Percentiles rank a stretch among this genome's conserved stretches.
Evolutionary conservation across 53 echinoderm and acorn worm species (phyloP).

Genomic region (Luidia sarsii): DNA sequence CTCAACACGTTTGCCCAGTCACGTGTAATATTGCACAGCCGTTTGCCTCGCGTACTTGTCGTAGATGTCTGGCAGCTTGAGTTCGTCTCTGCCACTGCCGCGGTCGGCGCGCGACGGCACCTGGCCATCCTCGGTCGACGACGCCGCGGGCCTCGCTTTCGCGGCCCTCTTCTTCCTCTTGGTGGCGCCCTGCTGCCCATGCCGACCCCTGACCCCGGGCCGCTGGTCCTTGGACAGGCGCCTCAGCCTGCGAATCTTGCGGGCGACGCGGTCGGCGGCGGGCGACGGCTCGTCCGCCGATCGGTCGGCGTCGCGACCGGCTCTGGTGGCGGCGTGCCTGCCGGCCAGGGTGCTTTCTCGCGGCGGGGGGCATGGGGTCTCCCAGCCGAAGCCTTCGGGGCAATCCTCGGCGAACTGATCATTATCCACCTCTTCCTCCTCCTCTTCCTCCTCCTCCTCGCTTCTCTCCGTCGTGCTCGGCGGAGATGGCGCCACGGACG

Average conservation of each 20-base stretch:
- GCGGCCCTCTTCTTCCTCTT: slow-evolving; percentile 10
- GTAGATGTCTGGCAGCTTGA: slow-evolving; percentile 72
- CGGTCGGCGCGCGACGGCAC: slow-evolving; percentile 14
- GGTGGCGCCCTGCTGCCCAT: neutral
- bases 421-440: slow-evolving; percentile 4
- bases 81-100: neutral
- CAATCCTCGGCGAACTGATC: too few relatives aligned
- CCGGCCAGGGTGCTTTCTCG: slow-evolving; percentile 21
- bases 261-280: neutral
- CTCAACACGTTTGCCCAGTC: too few relatives aligned
- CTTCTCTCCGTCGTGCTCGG: neutral
- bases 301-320: neutral
- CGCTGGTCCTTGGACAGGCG: slow-evolving; percentile 6
- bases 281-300: too few relatives aligned
- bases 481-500: too few relatives aligned
- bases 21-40: neutral
- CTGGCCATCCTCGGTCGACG: slow-evolving; percentile 8
- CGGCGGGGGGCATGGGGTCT: slow-evolving; percentile 52
- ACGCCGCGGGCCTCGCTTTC: neutral
- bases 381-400: slow-evolving; percentile 25
- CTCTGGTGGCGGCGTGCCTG: neutral
- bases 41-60: slow-evolving; percentile 73
- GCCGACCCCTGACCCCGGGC: neutral
- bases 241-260: slow-evolving; percentile 11
- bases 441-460: neutral